Evolutionary conservation across 2,888 invertebrate genomes (phyloP), one percentile per base, ranked within the genome.

Genomic region (Belgica antarctica): DNA sequence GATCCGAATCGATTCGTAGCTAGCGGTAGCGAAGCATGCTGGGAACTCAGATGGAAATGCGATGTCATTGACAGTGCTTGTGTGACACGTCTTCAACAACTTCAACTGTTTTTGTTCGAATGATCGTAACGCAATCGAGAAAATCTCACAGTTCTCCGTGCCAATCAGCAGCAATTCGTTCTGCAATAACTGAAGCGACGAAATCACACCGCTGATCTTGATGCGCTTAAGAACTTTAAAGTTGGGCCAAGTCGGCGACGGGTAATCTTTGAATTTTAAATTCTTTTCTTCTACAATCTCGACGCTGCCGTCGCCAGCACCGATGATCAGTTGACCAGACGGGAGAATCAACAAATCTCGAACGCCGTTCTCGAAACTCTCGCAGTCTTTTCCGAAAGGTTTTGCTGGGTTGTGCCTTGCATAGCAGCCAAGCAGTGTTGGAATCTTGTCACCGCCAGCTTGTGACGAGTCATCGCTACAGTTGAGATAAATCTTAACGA

Each of bases 21-120:
- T 90, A 41, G 89, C 90, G 0, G 94, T 94, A 41, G 93, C 92
- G 80, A 96, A 94, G 70, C 95, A 89, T 71, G 90, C 87, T 0
- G 91, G 89, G 80, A 88, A 89, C 72, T 88, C 85, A 71, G 84
- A 82, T 1, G 96, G 94, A 79, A 96, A 96, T 0, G 87, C 86
- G 46, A 96, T 81, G 75, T 89, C 89, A 75, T 90, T 90, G 73
- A 96, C 89, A 0, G 89, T 83, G 34, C 86, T 85, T 1, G 87
- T 87, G 76, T 96, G 95, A 75, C 94, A 92, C 0, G 95, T 94
- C 71, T 90, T 85, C 1, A 90, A 80, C 22, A 95, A 82, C 62
- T 86, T 85, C 1, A 87, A 82, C 36, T 46, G 25, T n/a, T 41
- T 70, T 24, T 31, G 24, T 3, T 82, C 80, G 77, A 94, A 91